phyloP scores from a whole-genome alignment of 2,888 invertebrate genomes.

The Atrina japonica region DNA sequence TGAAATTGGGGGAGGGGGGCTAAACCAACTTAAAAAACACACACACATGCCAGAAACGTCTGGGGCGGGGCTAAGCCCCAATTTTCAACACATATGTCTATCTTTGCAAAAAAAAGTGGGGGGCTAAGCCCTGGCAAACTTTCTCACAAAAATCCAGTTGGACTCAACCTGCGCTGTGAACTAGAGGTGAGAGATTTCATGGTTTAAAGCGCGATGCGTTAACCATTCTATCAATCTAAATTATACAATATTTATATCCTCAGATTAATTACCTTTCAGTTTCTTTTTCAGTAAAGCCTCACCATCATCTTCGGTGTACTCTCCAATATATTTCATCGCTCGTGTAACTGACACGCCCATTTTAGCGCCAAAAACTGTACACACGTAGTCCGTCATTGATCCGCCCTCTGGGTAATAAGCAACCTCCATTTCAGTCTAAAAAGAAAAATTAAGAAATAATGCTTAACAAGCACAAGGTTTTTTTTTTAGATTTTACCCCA shows the following conservation, averaged over 20 bases:
- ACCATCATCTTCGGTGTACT: conserved; percentile 72
- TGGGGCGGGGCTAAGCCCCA: too few species aligned
- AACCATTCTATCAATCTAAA: too few species aligned
- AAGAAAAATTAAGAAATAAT: conserved; percentile 28
- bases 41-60: too few species aligned
- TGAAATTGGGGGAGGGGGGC: too few species aligned
- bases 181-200: too few species aligned
- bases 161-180: not conserved
- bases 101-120: too few species aligned
- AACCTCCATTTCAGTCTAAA: conserved; percentile 79
- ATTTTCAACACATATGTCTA: too few species aligned
- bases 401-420: conserved; percentile 77
- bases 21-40: too few species aligned
- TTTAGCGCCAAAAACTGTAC: conserved; percentile 63
- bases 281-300: conserved; percentile 72
- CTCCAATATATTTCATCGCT: conserved; percentile 74
- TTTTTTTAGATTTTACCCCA: not conserved
- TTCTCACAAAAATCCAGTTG: too few species aligned
- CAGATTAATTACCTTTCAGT: conserved; percentile 65
- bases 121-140: too few species aligned
- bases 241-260: not conserved
- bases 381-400: conserved; percentile 78
- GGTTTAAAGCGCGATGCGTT: too few species aligned
- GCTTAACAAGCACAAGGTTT: too few species aligned
- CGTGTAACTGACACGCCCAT: conserved; percentile 79